Evolutionary conservation across 1,140 invertebrate genomes (phyloP).

Genomic region (Bemisia tabaci): DNA sequence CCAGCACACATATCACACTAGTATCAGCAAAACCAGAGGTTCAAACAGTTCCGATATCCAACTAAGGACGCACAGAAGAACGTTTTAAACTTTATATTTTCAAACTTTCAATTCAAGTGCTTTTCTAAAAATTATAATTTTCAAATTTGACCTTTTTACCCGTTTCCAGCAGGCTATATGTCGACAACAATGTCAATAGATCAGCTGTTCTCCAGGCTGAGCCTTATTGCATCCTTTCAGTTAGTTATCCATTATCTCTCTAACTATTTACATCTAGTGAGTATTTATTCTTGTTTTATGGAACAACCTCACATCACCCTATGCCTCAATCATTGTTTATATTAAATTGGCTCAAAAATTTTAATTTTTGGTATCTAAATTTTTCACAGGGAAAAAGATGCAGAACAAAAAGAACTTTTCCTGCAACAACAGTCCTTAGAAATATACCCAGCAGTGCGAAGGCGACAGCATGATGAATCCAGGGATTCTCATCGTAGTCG

Average conservation of each 20-base stretch:
- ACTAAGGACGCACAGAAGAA: too few relatives aligned
- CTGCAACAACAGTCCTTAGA: neutral
- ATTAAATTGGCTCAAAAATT: neutral
- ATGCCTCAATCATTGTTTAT: neutral
- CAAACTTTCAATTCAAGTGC: too few relatives aligned
- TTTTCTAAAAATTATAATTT: too few relatives aligned
- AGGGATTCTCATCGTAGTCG: neutral
- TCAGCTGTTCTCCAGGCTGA: too few relatives aligned
- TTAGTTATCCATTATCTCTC: neutral
- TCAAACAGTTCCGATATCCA: too few relatives aligned
- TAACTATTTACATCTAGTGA: neutral
- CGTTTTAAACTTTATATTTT: too few relatives aligned
- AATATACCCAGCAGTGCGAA: neutral
- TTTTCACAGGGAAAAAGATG: neutral
- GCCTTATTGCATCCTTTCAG: too few relatives aligned
- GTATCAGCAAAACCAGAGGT: too few relatives aligned
- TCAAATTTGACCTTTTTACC: too few relatives aligned
- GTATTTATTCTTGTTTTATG: neutral
- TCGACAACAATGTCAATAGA: too few relatives aligned
- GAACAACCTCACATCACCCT: neutral
- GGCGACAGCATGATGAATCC: neutral
- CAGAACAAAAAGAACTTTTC: neutral
- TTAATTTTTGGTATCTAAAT: neutral
- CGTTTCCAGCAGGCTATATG: too few relatives aligned
- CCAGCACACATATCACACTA: too few relatives aligned